phyloP scores from a whole-genome alignment of 1,140 invertebrate genomes.

The Dinothrombium tinctorium region DNA sequence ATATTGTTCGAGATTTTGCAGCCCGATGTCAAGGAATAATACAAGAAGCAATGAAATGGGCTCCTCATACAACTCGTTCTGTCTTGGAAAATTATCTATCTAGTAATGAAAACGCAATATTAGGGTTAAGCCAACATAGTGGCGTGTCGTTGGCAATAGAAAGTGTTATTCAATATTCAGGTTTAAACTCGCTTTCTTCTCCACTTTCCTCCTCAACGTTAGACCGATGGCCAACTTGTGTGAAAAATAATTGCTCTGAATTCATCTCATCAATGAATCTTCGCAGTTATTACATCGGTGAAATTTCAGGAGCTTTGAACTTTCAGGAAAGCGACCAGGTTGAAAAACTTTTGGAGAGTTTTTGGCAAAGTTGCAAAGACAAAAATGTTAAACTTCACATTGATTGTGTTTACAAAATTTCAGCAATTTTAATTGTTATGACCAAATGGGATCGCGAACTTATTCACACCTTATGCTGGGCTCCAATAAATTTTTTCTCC shows the following conservation, averaged over 20 bases:
- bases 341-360: conserved; percentile 1
- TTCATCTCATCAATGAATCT: conserved; percentile 62
- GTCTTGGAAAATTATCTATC: conserved; percentile 45
- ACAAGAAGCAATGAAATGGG: conserved; percentile 93
- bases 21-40: conserved; percentile 36
- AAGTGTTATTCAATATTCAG: conserved; percentile 49
- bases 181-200: conserved; percentile 26
- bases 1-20: conserved; percentile 19
- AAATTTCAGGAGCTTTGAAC: conserved; percentile 46
- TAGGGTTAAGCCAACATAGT: conserved; percentile 49
- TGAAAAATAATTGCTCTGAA: conserved; percentile 52
- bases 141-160: conserved; percentile 63
- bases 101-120: conserved; percentile 20
- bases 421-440: conserved; percentile 57
- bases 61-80: conserved; percentile 72
- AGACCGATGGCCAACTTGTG: conserved; percentile 54
- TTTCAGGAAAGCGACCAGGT: conserved; percentile 12
- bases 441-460: conserved; percentile 32
- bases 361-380: conserved; percentile 1
- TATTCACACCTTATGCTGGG: conserved; percentile 50
- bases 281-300: conserved; percentile 63
- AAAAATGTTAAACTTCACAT: conserved; percentile 10
- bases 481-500: conserved; percentile 70
- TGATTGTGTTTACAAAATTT: conserved; percentile 55
- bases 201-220: conserved; percentile 31